Percentiles rank a stretch among this genome's conserved stretches.
phyloP scores from a whole-genome alignment of 2,797 vertebrate genomes.

The Loriculus beryllinus region DNA sequence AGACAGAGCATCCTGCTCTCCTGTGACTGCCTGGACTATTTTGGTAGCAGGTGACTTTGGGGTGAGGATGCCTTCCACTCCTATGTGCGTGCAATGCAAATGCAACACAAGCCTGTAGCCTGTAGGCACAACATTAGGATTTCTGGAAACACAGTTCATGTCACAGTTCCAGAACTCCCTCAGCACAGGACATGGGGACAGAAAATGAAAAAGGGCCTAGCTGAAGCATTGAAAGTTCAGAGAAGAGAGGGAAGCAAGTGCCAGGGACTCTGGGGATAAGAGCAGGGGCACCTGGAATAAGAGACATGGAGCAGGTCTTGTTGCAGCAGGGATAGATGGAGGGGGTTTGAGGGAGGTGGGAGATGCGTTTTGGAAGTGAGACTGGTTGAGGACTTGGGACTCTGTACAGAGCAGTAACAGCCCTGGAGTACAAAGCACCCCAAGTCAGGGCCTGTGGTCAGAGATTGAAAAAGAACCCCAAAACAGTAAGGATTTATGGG shows the following conservation, averaged over 20 bases:
- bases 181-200: neutral
- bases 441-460: neutral
- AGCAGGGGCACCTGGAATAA: neutral
- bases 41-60: neutral
- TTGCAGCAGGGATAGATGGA: neutral
- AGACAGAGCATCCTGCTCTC: neutral
- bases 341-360: accelerated
- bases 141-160: neutral
- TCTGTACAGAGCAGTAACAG: neutral
- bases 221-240: neutral
- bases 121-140: neutral
- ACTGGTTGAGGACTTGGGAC: accelerated
- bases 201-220: neutral
- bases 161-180: neutral
- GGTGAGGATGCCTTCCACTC: neutral
- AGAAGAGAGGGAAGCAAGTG: neutral
- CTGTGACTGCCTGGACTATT: neutral
- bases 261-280: neutral
- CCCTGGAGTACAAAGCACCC: neutral
- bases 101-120: neutral
- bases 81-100: accelerated
- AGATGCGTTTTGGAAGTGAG: neutral
- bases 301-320: neutral
- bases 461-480: too few species aligned
- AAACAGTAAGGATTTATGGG: neutral